Base-by-base conservation (phyloP, 2,797 vertebrate species). In the Neoniphon sammara region DNA sequence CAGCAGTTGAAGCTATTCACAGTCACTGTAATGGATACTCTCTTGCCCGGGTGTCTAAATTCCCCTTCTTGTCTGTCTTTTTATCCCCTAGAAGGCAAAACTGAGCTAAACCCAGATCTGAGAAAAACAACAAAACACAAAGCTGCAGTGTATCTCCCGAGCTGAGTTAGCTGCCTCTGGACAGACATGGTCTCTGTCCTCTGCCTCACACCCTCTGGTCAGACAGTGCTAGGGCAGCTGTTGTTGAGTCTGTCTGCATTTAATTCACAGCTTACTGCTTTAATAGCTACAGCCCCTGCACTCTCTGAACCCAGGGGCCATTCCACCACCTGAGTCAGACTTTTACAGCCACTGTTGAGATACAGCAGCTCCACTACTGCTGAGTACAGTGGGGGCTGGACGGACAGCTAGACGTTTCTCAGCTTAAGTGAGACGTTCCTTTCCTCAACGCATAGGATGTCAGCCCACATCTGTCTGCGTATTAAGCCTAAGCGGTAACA, bases 231-330 rank as follows among this genome's bases (percentile, higher is more conserved):
- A 62, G 74, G 78, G 57, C 78, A 69, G 79, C 77, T 85, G 87
- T 78, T 85, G 83, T 80, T 62, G 75, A 86, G 86, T 81, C 81
- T 71, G 78, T 81, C 78, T 85, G 82, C 84, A 87, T 90, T 89
- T 89, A 86, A 90, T 89, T 89, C 89, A 89, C 84, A 90, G 82
- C 85, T 89, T 91, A 89, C 80, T 80, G 83, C 83, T 87, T 88
- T 91, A 89, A 89, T 84, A 78, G 86, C 84, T 73, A 36, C 82
- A 80, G 70, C 82, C 56, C 84, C 74, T 55, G 64, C 66, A 69
- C 31, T 47, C 72, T 18, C 76, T 25, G 79, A 70, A 80, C 77
- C 86, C 86, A 17, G 69, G 74, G 87, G 89, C 86, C 72, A 76
- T 79, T 73, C 82, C 46, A 70, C 76, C 84, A 81, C 80, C 85